Evolutionary conservation across 2,797 vertebrate genomes (phyloP), one percentile per base, ranked within the genome.

Genomic region (Sebastes reedi): DNA sequence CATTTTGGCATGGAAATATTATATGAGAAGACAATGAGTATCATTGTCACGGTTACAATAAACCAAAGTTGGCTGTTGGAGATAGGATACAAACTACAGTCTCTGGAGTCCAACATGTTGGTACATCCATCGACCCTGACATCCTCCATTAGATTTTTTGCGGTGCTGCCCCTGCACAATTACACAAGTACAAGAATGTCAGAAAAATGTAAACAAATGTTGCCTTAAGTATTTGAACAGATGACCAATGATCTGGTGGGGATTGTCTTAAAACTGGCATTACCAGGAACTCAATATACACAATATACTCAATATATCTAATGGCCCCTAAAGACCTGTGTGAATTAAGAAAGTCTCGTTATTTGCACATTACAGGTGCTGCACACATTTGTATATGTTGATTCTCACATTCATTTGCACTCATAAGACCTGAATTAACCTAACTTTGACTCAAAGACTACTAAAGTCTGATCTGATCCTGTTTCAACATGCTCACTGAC

Each of bases 21-120:
- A 11, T 6, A 42, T 6, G 0, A 0, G 9, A 8, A 58, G 11
- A 24, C 18, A 30, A 42, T 22, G 25, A 2, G 5, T 22, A 9
- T 46, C 2, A 30, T 52, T 30, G 25, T 25, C 25, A 25, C 25
- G 3, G 25, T 25, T 25, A 25, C 25, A 39, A 29, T 2, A 12
- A 58, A 9, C 6, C 0, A 12, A 29, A 27, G 9, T 20, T 46
- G 2, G 24, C 9, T 50, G 32, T 24, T 20, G 34, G 34, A 29
- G 4, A 30, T 0, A 46, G 2, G 0, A 34, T 20, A 2, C 36
- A 59, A 22, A 62, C n/a, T 2, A 1, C 8, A 55, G 34, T 46
- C 18, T 30, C 12, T 0, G 1, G 25, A 20, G 46, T 60, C 27
- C 32, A 24, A 59, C 18, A 36, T 22, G 3, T 58, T 27, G 16